Conservation (phyloP, 2,113 vertebrate genomes). For the Heloderma charlesbogerti region DNA sequence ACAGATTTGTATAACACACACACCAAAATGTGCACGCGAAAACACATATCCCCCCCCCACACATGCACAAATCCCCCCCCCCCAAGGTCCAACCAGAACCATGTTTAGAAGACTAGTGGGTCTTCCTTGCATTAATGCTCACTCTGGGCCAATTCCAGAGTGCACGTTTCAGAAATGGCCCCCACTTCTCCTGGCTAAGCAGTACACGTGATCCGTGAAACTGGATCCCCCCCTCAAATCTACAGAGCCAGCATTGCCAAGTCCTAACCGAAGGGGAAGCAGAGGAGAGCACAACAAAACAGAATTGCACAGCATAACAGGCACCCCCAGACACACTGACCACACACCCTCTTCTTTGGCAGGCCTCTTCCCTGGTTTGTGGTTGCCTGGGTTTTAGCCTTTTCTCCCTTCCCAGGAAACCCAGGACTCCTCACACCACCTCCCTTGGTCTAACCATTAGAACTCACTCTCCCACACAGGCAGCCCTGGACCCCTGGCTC, state of each 20-base stretch:
- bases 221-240: slow-evolving; percentile 39
- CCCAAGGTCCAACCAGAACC: background rate
- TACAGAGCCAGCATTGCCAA: too few relatives aligned
- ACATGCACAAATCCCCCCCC: background rate
- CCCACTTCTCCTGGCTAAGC: background rate
- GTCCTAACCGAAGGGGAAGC: background rate
- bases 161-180: background rate
- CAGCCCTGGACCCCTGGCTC: background rate
- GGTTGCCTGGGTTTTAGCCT: background rate
- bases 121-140: background rate
- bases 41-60: background rate
- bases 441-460: background rate
- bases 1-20: background rate
- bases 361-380: too few relatives aligned
- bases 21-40: background rate
- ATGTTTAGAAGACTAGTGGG: background rate
- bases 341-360: too few relatives aligned
- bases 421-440: background rate
- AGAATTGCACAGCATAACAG: background rate
- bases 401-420: background rate
- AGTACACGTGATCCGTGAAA: slow-evolving; percentile 28
- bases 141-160: background rate
- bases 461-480: background rate
- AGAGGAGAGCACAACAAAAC: background rate
- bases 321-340: background rate